A percentile compares a stretch with the other conserved stretches of the same genome.
Evolutionary conservation across 1,140 invertebrate genomes (phyloP).

Genomic region (Eueides isabella): DNA sequence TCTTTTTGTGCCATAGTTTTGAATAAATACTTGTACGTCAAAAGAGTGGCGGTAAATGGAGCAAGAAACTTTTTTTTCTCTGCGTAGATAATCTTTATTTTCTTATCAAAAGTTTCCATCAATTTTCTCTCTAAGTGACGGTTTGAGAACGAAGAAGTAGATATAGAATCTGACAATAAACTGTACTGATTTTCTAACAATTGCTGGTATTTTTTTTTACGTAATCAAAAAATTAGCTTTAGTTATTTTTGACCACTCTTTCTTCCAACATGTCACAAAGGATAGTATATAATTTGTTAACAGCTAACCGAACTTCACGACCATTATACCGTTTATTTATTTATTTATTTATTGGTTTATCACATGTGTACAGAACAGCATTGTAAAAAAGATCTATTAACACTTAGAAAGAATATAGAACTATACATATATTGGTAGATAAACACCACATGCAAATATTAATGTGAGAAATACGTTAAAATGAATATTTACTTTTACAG

Average conservation of each 20-base stretch:
- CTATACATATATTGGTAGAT: no score
- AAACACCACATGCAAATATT: no score
- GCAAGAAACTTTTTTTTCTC: constrained; percentile 26
- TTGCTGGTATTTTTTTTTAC: constrained; percentile 20
- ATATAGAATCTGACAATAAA: constrained; percentile 13
- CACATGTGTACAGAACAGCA: no score
- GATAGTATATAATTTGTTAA: no score
- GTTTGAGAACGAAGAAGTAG: constrained; percentile 1
- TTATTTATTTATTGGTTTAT: no score
- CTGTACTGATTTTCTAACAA: constrained; percentile 12
- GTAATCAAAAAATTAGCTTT: constrained; percentile 21
- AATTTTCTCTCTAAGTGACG: constrained; percentile 20
- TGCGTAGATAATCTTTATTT: constrained; percentile 21
- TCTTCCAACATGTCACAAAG: constrained; percentile 18
- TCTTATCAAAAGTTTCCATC: constrained; percentile 18
- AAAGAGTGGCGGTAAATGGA: constrained; percentile 8
- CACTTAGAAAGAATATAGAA: no score
- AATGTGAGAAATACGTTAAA: no score
- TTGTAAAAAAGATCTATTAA: no score
- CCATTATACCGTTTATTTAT: no score
- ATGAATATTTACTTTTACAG: no score
- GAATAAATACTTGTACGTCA: constrained; percentile 20
- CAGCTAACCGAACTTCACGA: no score
- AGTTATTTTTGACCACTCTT: constrained; percentile 12
- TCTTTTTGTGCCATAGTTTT: constrained; percentile 21